Evolutionary conservation across 2,888 invertebrate species (phyloP).

Genomic region (Latrodectus elegans): DNA sequence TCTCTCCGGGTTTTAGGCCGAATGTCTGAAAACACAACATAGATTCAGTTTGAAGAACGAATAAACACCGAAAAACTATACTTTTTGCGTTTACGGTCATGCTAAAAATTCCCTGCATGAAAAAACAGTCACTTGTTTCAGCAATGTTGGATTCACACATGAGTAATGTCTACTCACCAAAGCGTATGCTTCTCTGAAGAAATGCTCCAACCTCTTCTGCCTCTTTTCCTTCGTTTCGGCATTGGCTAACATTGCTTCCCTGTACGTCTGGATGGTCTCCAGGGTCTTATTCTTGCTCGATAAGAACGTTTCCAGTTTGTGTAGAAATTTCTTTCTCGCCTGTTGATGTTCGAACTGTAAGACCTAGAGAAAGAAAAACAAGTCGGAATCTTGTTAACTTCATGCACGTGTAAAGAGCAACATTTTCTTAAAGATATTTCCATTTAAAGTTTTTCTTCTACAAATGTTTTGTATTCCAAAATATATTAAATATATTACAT

Average conservation of each 20-base stretch:
- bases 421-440: too few relatives aligned
- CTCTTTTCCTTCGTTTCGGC: constrained; percentile 94
- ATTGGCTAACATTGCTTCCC: constrained; percentile 90
- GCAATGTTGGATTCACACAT: too few relatives aligned
- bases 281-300: constrained; percentile 88
- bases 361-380: constrained; percentile 68
- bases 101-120: too few relatives aligned
- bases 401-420: not conserved
- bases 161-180: constrained; percentile 75
- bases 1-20: constrained; percentile 90
- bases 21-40: constrained; percentile 79
- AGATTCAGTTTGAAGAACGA: not conserved
- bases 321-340: constrained; percentile 88
- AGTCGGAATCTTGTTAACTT: not conserved
- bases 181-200: constrained; percentile 96
- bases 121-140: too few relatives aligned
- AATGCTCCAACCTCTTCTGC: constrained; percentile 92
- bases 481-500: too few relatives aligned
- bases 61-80: not conserved
- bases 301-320: constrained; percentile 89
- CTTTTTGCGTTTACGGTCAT: not conserved
- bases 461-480: too few relatives aligned
- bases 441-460: too few relatives aligned
- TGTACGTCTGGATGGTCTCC: constrained; percentile 81
- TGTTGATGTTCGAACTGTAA: constrained; percentile 90